Conservation (phyloP, 2,113 vertebrate genomes). For the Cyanistes caeruleus region DNA sequence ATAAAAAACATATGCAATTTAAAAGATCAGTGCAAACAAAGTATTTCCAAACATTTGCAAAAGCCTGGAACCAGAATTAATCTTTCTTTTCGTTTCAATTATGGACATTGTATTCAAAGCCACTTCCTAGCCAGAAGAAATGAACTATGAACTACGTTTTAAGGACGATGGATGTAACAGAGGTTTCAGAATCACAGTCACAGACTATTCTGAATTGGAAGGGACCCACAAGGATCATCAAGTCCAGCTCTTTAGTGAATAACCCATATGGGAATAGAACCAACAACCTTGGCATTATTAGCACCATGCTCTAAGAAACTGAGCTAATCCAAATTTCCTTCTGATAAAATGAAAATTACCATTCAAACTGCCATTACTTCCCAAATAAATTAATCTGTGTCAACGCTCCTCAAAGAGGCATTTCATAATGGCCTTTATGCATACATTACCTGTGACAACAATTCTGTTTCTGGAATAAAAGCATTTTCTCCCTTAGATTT, state of each 20-base stretch:
- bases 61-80: neutral
- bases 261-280: neutral
- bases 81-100: neutral
- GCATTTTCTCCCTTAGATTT: conserved; percentile 61
- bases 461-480: conserved; percentile 58
- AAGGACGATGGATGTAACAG: neutral
- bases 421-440: conserved; percentile 52
- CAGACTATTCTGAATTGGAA: neutral
- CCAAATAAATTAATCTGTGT: conserved; percentile 40
- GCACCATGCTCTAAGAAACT: neutral
- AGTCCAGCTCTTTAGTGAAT: neutral
- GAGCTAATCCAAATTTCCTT: neutral
- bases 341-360: conserved; percentile 44
- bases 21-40: neutral
- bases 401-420: conserved; percentile 34
- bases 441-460: conserved; percentile 60
- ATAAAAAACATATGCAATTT: neutral
- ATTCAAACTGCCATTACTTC: neutral
- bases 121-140: neutral
- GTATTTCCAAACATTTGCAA: neutral
- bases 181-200: neutral
- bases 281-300: neutral
- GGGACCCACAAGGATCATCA: neutral
- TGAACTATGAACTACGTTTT: neutral
- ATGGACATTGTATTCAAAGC: neutral